Conservation (phyloP, 2,113 vertebrate species). For the Scortum barcoo region DNA sequence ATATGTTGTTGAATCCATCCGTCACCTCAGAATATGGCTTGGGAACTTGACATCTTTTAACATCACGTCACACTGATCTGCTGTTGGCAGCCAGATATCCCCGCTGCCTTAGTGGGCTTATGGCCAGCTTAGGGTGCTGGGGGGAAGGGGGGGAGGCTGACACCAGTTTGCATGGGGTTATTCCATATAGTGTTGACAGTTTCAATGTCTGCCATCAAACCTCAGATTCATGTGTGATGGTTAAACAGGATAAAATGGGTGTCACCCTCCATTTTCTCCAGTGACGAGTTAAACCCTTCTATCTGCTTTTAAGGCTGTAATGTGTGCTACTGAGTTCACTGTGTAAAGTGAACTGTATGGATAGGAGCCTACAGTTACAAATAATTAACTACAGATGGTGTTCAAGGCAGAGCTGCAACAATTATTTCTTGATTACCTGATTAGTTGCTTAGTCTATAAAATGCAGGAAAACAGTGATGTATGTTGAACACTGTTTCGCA, state of each 20-base stretch:
- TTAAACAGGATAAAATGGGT: background rate
- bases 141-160: background rate
- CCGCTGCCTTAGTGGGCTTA: background rate
- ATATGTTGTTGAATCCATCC: background rate
- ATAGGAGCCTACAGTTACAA: background rate
- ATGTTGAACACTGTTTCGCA: too few species aligned
- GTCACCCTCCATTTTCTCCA: background rate
- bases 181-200: background rate
- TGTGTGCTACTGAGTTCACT: too few species aligned
- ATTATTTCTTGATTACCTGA: too few species aligned
- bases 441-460: too few species aligned
- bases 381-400: background rate
- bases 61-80: background rate
- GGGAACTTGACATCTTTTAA: background rate
- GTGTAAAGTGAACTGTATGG: background rate
- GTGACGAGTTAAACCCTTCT: background rate
- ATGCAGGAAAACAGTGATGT: too few species aligned
- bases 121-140: too few species aligned
- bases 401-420: too few species aligned
- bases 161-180: too few species aligned
- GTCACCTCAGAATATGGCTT: background rate
- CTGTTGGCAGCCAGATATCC: background rate
- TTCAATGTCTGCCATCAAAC: background rate
- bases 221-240: background rate
- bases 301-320: background rate